A percentile compares a stretch with the other conserved stretches of the same genome.
Evolutionary conservation across 2,113 vertebrate genomes (phyloP).

Genomic region (Notechis scutatus): DNA sequence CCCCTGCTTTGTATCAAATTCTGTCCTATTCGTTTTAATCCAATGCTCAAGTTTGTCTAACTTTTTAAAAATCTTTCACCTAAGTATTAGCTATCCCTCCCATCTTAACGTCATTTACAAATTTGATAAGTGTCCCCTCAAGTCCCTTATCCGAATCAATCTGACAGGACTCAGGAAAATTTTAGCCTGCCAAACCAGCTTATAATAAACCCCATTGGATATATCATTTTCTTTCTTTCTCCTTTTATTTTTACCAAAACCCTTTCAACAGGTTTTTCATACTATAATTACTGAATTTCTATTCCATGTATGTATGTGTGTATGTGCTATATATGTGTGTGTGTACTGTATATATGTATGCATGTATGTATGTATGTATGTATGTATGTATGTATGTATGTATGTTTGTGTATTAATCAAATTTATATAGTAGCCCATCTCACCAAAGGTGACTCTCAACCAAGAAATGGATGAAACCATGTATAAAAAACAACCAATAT

Average conservation of each 20-base stretch:
- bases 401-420: not conserved
- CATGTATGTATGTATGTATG: not conserved
- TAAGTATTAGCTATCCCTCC: not conserved
- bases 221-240: not conserved
- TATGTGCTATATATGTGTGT: not conserved
- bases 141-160: not conserved
- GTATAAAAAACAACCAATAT: not conserved
- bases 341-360: not conserved
- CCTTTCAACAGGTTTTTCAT: not conserved
- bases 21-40: not conserved
- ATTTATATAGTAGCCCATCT: not conserved
- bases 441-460: not conserved
- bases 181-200: not conserved
- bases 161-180: not conserved
- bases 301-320: not conserved
- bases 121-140: not conserved
- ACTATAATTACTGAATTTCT: not conserved
- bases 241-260: not conserved
- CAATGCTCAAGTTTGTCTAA: not conserved
- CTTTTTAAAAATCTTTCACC: not conserved
- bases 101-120: not conserved
- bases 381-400: not conserved
- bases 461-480: not conserved
- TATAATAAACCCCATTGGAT: not conserved
- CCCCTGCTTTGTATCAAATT: not conserved